Conservation (phyloP, 92 coral and sea anemone genomes). For the Metridium senile region DNA sequence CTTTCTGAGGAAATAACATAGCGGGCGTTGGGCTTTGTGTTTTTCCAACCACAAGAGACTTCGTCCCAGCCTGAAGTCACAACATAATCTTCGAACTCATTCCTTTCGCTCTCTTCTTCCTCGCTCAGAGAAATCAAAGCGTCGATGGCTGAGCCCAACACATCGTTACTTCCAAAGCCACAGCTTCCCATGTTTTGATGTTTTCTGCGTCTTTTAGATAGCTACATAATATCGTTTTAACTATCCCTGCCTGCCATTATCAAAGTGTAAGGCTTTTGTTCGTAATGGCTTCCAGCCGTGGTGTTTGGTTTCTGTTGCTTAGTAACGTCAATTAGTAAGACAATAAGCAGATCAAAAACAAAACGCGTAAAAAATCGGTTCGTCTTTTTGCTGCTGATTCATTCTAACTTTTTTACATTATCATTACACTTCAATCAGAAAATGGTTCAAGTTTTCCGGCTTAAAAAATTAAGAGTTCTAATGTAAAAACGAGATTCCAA, state of each 20-base stretch:
- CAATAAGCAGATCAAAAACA: constrained; percentile 3
- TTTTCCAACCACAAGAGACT: constrained; percentile 79
- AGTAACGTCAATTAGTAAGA: constrained; percentile 18
- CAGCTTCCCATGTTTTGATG: constrained; percentile 16
- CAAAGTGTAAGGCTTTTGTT: not conserved
- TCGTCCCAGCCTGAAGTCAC: constrained; percentile 73
- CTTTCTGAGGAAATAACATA: constrained; percentile 61
- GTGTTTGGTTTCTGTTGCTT: constrained; percentile 21
- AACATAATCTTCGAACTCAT: constrained; percentile 49
- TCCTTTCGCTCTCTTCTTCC: constrained; percentile 12
- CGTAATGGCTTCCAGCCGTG: constrained; percentile 9
- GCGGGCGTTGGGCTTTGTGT: constrained; percentile 66
- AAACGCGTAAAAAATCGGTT: not conserved
- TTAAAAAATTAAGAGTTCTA: too few relatives aligned
- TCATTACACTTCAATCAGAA: not conserved
- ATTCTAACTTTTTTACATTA: too few relatives aligned
- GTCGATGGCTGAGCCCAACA: constrained; percentile 48
- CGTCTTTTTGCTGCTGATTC: not conserved
- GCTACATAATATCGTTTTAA: constrained; percentile 9
- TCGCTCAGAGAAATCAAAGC: constrained; percentile 54
- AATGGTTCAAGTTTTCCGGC: not conserved
- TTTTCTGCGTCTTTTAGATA: constrained; percentile 9
- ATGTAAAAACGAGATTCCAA: too few relatives aligned
- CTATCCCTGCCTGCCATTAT: not conserved
- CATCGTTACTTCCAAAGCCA: not conserved